A percentile compares a stretch with the other conserved stretches of the same genome.
These are phyloP conservation scores for Pseudococcus longispinus DNA, from an alignment of 2,888 invertebrate genomes.

Conservation along the genomic window DNA sequence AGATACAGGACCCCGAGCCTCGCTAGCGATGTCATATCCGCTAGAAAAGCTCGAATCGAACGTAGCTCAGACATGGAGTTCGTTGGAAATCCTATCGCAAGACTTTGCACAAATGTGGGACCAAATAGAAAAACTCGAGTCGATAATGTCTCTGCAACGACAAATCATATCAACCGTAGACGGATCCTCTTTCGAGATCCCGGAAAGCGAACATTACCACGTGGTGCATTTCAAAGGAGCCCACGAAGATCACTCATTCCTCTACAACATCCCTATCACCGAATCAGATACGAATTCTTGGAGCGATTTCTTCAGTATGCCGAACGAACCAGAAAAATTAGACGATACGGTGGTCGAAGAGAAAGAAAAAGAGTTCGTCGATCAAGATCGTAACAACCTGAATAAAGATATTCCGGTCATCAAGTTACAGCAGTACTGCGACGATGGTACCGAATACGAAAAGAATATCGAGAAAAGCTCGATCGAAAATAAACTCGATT, in stretches of 20 bases:
- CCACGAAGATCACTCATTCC: constrained; percentile 20
- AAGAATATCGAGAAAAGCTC: constrained; percentile 23
- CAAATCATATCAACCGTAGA: constrained; percentile 47
- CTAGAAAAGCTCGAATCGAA: constrained; percentile 76
- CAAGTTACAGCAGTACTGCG: constrained; percentile 36
- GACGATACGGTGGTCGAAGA: background rate
- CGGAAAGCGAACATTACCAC: background rate
- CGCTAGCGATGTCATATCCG: constrained; percentile 41
- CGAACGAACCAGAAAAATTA: background rate
- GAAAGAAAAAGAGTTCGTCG: background rate
- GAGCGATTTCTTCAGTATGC: constrained; percentile 48
- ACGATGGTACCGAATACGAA: constrained; percentile 39
- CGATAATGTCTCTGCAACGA: constrained; percentile 67
- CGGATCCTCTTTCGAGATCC: background rate
- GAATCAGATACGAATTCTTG: constrained; percentile 33
- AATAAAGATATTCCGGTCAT: constrained; percentile 49
- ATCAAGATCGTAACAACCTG: constrained; percentile 40
- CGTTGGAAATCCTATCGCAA: constrained; percentile 85
- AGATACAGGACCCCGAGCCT: constrained; percentile 67
- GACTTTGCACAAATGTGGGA: constrained; percentile 96
- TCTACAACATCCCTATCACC: constrained; percentile 28
- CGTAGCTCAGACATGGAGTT: constrained; percentile 90
- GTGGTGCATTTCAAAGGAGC: constrained; percentile 15
- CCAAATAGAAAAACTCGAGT: constrained; percentile 84
- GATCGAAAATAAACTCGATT: constrained; percentile 3